Evolutionary conservation across 2,113 vertebrate genomes (phyloP).

Genomic region (Anarhynchus alexandrinus): DNA sequence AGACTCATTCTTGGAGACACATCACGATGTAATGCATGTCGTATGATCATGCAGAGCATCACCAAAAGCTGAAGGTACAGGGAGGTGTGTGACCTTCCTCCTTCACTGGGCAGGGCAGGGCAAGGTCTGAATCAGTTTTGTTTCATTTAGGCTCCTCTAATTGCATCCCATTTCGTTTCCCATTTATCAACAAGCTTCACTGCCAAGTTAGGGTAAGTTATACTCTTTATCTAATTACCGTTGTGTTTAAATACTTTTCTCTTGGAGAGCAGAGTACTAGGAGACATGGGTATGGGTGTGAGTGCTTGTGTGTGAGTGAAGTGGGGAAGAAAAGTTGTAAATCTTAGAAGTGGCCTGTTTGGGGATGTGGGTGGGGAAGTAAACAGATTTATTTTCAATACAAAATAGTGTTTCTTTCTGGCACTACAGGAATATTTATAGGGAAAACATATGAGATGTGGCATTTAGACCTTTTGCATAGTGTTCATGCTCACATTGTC

Average conservation of each 20-base stretch:
- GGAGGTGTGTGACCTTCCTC: background rate
- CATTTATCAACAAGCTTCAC: background rate
- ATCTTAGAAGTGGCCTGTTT: background rate
- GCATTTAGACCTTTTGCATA: background rate
- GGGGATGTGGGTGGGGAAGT: background rate
- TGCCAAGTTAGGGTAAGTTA: background rate
- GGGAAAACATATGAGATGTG: background rate
- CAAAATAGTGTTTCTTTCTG: background rate
- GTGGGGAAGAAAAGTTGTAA: background rate
- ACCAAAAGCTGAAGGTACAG: background rate
- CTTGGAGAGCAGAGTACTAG: background rate
- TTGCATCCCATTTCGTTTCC: background rate
- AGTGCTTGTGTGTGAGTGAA: no score
- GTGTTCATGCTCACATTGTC: background rate
- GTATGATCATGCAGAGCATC: background rate
- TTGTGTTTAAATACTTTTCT: background rate
- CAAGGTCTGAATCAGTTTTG: background rate
- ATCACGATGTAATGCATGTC: rapidly evolving
- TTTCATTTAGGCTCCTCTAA: background rate
- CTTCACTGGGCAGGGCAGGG: background rate
- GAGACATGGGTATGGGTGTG: background rate
- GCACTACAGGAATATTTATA: background rate
- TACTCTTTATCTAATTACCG: background rate
- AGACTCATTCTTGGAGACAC: background rate
- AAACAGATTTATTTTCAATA: background rate